phyloP scores from a whole-genome alignment of 2,113 vertebrate genomes.

The Gnathonemus longibarbis region DNA sequence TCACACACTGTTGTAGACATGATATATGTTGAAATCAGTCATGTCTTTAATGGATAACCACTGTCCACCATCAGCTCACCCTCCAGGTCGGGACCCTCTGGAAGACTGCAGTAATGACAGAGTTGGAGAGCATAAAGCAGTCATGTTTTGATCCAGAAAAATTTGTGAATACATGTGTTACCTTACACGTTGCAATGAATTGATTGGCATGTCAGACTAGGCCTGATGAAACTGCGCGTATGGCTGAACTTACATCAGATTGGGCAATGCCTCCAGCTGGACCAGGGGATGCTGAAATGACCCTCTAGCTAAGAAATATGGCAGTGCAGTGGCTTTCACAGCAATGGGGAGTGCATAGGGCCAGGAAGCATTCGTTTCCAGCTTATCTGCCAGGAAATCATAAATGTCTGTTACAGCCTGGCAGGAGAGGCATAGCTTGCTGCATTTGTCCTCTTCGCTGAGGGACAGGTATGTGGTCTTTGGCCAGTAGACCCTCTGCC shows the following conservation, averaged over 20 bases:
- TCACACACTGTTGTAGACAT: not conserved
- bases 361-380: not conserved
- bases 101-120: slow-evolving; percentile 2
- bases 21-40: not conserved
- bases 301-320: not conserved
- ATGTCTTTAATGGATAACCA: not conserved
- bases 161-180: not conserved
- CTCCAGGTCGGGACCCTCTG: not conserved
- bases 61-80: not conserved
- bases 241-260: not conserved
- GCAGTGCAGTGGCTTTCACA: not conserved
- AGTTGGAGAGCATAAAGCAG: not conserved
- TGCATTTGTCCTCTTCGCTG: not conserved
- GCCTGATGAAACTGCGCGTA: not conserved
- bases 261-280: not conserved
- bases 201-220: not conserved
- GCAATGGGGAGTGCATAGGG: no score
- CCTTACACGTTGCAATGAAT: not conserved
- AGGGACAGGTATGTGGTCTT: not conserved
- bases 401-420: not conserved
- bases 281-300: not conserved
- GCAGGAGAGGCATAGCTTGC: not conserved
- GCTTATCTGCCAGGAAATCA: not conserved
- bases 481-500: not conserved
- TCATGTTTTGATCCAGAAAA: not conserved